phyloP scores from a whole-genome alignment of 1,140 invertebrate genomes.

The Camponotus floridanus region DNA sequence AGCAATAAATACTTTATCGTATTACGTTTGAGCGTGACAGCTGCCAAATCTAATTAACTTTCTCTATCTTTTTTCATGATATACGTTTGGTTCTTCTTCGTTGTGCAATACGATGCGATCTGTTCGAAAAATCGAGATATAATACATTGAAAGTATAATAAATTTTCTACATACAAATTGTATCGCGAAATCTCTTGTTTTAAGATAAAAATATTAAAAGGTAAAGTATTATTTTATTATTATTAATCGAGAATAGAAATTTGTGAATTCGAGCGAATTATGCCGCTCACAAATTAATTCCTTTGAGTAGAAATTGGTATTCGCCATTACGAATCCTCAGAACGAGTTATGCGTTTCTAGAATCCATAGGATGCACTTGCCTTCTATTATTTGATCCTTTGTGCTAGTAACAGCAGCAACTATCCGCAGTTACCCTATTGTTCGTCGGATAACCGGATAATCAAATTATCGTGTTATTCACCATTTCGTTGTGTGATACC shows the following conservation, averaged over 20 bases:
- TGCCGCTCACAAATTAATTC: conserved; percentile 63
- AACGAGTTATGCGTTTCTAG: conserved; percentile 77
- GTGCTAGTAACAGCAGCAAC: conserved; percentile 71
- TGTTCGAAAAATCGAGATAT: not conserved
- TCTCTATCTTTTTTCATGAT: conserved; percentile 33
- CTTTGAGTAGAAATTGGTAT: conserved; percentile 76
- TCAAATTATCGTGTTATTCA: conserved; percentile 78
- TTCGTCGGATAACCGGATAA: conserved; percentile 74
- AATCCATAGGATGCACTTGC: conserved; percentile 65
- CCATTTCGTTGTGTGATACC: conserved; percentile 49
- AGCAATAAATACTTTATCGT: conserved; percentile 52
- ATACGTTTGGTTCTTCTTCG: conserved; percentile 26
- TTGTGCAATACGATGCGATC: not conserved
- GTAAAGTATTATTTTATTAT: not conserved
- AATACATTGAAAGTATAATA: not conserved
- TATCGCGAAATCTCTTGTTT: not conserved
- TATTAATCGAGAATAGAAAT: conserved; percentile 20
- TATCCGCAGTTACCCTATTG: conserved; percentile 80
- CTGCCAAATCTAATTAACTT: conserved; percentile 58
- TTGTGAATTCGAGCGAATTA: conserved; percentile 14
- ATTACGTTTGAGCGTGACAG: conserved; percentile 52
- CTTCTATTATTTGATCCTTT: conserved; percentile 74
- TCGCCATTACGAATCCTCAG: conserved; percentile 73
- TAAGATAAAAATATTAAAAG: no score
- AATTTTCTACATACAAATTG: not conserved